Conservation (phyloP, 2,797 vertebrate species). For the Spea hammondii region DNA sequence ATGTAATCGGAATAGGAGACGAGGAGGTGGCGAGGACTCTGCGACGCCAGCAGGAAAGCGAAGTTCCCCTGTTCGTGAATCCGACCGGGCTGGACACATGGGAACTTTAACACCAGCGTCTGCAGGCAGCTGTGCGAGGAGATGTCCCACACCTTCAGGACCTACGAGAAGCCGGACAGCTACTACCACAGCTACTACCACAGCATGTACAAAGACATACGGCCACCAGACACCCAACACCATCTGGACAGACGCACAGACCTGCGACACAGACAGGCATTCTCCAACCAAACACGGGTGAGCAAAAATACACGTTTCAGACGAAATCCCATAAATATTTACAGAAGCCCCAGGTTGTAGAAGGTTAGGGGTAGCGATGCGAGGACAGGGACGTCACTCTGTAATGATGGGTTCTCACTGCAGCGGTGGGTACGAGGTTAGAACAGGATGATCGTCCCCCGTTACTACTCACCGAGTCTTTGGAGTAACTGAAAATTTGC, state of each 20-base stretch:
- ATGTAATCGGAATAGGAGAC: conserved; percentile 66
- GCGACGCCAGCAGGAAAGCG: conserved; percentile 60
- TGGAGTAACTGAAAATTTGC: conserved; percentile 65
- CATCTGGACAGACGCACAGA: too few relatives aligned
- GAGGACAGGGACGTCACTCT: too few relatives aligned
- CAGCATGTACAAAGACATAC: not conserved
- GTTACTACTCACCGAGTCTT: conserved; percentile 52
- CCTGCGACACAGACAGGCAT: too few relatives aligned
- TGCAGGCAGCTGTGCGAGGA: conserved; percentile 63
- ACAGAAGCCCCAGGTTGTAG: too few relatives aligned
- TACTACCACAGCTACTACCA: not conserved
- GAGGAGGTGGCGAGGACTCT: conserved; percentile 46
- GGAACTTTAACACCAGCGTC: conserved; percentile 60
- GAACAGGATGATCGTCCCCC: too few relatives aligned
- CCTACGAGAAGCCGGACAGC: conserved; percentile 48
- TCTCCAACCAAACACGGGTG: too few relatives aligned
- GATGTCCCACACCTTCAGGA: conserved; percentile 68
- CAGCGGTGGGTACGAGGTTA: too few relatives aligned
- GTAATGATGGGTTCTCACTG: too few relatives aligned
- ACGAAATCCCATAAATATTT: too few relatives aligned
- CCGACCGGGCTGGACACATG: conserved; percentile 54
- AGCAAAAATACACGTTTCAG: too few relatives aligned
- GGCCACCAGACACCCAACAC: too few relatives aligned
- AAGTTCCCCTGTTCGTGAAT: conserved; percentile 64
- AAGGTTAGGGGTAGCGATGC: too few relatives aligned